A percentile compares a stretch with the other conserved stretches of the same genome.
phyloP scores from a whole-genome alignment of 2,888 invertebrate genomes.

The Drosophila macrothrix region DNA sequence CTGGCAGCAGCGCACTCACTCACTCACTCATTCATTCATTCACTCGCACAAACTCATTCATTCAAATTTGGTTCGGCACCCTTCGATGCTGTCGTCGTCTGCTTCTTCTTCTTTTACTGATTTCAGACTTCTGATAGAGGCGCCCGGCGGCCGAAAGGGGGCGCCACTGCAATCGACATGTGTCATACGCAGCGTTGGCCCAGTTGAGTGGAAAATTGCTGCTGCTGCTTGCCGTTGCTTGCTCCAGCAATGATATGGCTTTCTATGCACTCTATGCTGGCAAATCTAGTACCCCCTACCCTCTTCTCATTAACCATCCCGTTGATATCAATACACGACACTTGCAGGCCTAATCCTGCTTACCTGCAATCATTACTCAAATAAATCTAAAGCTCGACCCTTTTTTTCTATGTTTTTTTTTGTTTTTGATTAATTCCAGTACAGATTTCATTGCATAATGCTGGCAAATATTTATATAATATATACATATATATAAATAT shows the following conservation, averaged over 20 bases:
- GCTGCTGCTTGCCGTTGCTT: slow-evolving; percentile 43
- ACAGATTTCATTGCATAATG: slow-evolving; percentile 45
- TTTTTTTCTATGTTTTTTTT: slow-evolving; percentile 4
- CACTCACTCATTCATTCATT: slow-evolving; percentile 41
- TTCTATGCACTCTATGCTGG: slow-evolving; percentile 44
- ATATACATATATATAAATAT: slow-evolving; percentile 1
- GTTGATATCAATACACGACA: slow-evolving; percentile 67
- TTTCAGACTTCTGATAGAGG: slow-evolving; percentile 41
- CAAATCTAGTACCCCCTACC: neutral
- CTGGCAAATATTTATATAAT: slow-evolving; percentile 33
- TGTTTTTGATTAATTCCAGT: slow-evolving; percentile 34
- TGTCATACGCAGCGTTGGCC: slow-evolving; percentile 68
- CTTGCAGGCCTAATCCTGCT: slow-evolving; percentile 57
- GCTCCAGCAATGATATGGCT: slow-evolving; percentile 60
- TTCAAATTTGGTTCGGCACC: slow-evolving; percentile 50
- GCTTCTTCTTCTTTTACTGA: slow-evolving; percentile 35
- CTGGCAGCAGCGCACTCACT: slow-evolving; percentile 42
- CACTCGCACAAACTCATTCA: slow-evolving; percentile 54
- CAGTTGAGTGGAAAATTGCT: slow-evolving; percentile 71
- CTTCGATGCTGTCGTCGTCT: slow-evolving; percentile 27
- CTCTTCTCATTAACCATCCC: neutral
- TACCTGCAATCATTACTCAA: slow-evolving; percentile 48
- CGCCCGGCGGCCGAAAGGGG: slow-evolving; percentile 33
- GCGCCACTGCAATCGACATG: slow-evolving; percentile 67
- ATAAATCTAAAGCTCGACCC: slow-evolving; percentile 26